These are phyloP conservation scores for Parnassius glacialis DNA, from an alignment of 2,888 invertebrate genomes.

Conservation along the genomic window DNA sequence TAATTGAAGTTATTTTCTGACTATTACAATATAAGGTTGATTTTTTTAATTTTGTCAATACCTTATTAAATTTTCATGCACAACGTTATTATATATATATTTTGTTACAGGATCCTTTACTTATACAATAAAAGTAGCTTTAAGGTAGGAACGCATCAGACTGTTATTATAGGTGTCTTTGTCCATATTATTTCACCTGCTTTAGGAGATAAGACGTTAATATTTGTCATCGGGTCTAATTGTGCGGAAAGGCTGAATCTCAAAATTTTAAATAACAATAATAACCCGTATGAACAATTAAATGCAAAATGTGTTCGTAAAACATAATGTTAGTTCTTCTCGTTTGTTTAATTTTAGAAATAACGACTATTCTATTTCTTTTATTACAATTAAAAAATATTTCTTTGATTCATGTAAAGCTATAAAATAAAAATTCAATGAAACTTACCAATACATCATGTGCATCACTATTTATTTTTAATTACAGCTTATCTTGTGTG, in stretches of 20 bases:
- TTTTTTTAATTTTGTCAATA: not conserved
- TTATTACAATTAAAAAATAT: not conserved
- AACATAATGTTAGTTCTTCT: not conserved
- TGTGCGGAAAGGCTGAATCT: constrained; percentile 21
- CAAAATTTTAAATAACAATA: constrained; percentile 5
- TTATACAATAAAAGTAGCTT: constrained; percentile 48
- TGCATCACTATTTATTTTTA: no score
- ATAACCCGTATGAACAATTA: not conserved
- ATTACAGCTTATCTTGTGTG: not conserved
- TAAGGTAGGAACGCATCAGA: constrained; percentile 45
- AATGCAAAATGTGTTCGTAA: not conserved
- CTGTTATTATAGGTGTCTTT: constrained; percentile 29
- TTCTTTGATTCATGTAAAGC: no score
- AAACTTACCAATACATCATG: constrained; percentile 1
- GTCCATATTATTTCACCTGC: constrained; percentile 34
- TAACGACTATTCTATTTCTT: not conserved
- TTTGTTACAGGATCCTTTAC: constrained; percentile 51
- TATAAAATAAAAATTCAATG: not conserved
- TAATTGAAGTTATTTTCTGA: not conserved
- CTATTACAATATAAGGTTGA: not conserved
- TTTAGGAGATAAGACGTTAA: constrained; percentile 26
- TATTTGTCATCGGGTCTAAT: constrained; percentile 5
- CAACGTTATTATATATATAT: constrained; percentile 34
- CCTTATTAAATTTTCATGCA: constrained; percentile 38
- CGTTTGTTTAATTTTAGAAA: not conserved